Base-by-base conservation (phyloP, 2,888 invertebrate genomes). In the Monopis laevigella region DNA sequence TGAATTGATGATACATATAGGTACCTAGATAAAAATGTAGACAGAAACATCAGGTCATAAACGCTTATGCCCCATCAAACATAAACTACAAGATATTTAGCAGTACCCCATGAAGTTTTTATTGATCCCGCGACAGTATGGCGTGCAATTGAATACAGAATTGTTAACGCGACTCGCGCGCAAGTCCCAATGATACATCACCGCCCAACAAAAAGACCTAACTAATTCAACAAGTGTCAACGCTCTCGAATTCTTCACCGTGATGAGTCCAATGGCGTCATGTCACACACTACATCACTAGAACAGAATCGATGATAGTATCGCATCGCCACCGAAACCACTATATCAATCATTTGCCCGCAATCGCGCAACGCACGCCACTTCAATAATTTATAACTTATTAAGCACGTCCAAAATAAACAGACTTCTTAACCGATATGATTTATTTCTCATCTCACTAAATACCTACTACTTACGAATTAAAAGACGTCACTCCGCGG, bases 301-400 rank as follows among this genome's bases (percentile, higher is more conserved):
- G 30, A 30, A 14, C 13, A 30, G 8, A 34, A 18, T 41, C 35
- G 59, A 64, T 62, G 70, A 68, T 71, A 70, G 62, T 67, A 70
- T 69, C 71, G 58, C 59, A 56, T 59, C 57, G 58, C 56, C 64
- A 53, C 61, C 51, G 60, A 62, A n/a, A n/a, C 60, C 69, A 68
- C 73, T 74, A 70, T 73, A 80, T 78, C 78, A 78, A 78, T 78
- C 78, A 77, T 59, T n/a, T n/a, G 52, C 58, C 54, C 59, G 69
- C 77, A 74, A 75, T 73, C 75, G 68, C 58, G 69, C 68, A 66
- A 69, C 70, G 14, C 12, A 62, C 52, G 68, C 73, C 78, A 78
- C 78, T 78, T 77, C 74, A 75, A 77, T 74, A 75, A 75, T 80
- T 80, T 78, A 78, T 75, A 77, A 74, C 77, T 72, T 75, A 77